phyloP scores from a whole-genome alignment of 2,113 vertebrate genomes.

The Thunnus thynnus region DNA sequence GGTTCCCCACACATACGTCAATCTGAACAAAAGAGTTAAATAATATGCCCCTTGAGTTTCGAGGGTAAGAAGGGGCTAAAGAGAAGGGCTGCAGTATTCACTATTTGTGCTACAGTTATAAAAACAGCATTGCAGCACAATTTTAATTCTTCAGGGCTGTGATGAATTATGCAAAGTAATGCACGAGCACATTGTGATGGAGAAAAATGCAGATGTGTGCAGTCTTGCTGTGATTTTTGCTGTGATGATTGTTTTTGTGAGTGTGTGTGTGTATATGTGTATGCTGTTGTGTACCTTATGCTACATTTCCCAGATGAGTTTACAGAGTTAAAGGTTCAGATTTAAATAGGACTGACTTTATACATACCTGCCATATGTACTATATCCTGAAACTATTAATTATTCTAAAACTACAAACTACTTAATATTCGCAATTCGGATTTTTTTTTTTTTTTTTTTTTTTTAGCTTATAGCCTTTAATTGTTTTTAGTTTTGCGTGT shows the following conservation, averaged over 20 bases:
- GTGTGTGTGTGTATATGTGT: background rate
- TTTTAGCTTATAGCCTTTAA: no score
- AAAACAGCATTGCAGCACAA: background rate
- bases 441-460: no score
- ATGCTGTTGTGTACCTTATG: no score
- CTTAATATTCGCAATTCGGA: no score
- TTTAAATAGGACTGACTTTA: no score
- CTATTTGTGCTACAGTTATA: background rate
- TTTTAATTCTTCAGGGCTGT: background rate
- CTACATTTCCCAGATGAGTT: background rate
- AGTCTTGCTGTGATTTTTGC: background rate
- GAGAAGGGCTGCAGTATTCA: conserved; percentile 1
- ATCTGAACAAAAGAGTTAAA: conserved; percentile 9
- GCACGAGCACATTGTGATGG: background rate
- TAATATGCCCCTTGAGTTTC: conserved; percentile 1
- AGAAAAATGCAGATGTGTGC: background rate
- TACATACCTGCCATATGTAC: no score
- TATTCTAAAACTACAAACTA: no score
- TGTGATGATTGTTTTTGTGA: background rate
- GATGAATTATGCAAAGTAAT: conserved; percentile 29
- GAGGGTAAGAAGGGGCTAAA: background rate
- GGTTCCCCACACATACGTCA: conserved; percentile 44
- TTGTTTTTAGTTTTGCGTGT: no score
- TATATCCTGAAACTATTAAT: no score
- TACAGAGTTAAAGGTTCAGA: no score